Base-by-base conservation (phyloP, 2,888 invertebrate genomes). In the Oxytorus armatus region DNA sequence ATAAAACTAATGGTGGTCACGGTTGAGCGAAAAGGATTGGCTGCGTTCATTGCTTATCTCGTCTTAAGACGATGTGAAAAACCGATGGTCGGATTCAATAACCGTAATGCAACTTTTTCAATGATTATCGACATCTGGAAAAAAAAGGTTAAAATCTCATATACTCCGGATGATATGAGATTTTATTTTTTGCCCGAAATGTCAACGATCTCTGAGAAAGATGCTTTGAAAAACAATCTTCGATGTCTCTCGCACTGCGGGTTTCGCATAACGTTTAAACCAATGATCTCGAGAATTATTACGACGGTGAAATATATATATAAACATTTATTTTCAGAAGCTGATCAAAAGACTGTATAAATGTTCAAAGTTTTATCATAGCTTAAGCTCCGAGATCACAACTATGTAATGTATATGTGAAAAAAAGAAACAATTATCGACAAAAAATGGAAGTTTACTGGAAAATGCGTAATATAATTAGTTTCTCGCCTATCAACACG, bases 271-370 rank as follows among this genome's bases (percentile, higher is more conserved):
- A n/a, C n/a, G n/a, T n/a, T 49, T 29, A 53, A 55, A 73, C 25
- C 25, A 78, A 68, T 51, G 47, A 68, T 68, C 61, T 74, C 61
- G 44, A 78, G 14, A 78, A 73, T 55, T 53, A 55, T 74, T 55
- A 69, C n/a, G 57, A 59, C 23, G 65, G 65, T 78, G 65, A 72
- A 72, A 77, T 59, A 72, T 16, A 47, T 51, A 70, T 14, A 73
- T 70, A 79, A 39, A 79, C 51, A 66, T 70, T 79, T 76, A 79
- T 79, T 79, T 79, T 79, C 75, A 74, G 70, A 76, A 66, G 75
- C 79, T 72, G 75, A 79, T 79, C 53, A 79, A 79, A 79, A 79
- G 79, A 79, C 79, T 79, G 79, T 79, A 79, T 70, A 79, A 79
- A 79, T 76, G 79, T 79, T 79, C 79, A 76, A 79, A 79, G 79